Conservation (phyloP, 2,888 invertebrate species). For the Penaeus monodon region DNA sequence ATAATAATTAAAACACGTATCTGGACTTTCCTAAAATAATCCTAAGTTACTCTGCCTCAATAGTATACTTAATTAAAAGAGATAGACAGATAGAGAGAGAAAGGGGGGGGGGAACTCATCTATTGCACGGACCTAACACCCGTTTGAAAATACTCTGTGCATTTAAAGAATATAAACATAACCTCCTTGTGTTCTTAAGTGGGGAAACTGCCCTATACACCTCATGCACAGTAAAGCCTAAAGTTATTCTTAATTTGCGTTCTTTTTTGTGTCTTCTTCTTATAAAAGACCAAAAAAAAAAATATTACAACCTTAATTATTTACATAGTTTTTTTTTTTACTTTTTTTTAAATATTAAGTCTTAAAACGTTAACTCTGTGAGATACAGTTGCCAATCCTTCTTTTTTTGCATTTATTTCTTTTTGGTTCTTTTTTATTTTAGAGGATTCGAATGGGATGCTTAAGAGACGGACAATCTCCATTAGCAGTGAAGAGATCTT, state of each 20-base stretch:
- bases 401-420: background rate
- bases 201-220: constrained; percentile 38
- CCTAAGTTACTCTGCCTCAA: constrained; percentile 57
- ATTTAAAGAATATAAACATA: constrained; percentile 21
- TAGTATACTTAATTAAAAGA: constrained; percentile 25
- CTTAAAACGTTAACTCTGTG: background rate
- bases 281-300: constrained; percentile 28
- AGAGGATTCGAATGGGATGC: constrained; percentile 49
- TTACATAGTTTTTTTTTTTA: constrained; percentile 15
- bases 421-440: background rate
- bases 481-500: constrained; percentile 33
- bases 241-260: background rate
- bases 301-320: background rate
- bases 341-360: background rate
- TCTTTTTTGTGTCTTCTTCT: constrained; percentile 19
- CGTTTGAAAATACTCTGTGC: constrained; percentile 56
- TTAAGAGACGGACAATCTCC: constrained; percentile 50
- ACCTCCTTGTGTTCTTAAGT: constrained; percentile 29
- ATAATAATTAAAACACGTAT: constrained; percentile 23
- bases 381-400: background rate
- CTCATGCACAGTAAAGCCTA: constrained; percentile 43
- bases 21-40: constrained; percentile 47
- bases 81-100: background rate
- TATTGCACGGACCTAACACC: constrained; percentile 62
- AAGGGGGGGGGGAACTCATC: constrained; percentile 12